A percentile compares a stretch with the other conserved stretches of the same genome.
Conservation (phyloP, 37 sponge, comb jelly and placozoan genomes). For the Crambe crambe region DNA sequence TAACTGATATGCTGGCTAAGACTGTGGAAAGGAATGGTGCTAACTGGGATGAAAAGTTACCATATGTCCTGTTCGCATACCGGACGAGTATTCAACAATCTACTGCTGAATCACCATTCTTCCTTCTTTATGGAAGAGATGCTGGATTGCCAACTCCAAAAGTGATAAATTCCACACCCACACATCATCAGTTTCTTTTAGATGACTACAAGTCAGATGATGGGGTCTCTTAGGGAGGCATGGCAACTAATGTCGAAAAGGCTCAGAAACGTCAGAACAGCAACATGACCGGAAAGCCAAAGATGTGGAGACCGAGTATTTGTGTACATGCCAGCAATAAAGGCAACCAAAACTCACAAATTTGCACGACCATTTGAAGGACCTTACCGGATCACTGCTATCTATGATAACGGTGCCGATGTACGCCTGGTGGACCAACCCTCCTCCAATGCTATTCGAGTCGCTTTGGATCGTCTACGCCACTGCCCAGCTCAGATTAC, state of each 20-base stretch:
- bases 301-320: background rate
- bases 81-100: slow-evolving; percentile 21
- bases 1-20: background rate
- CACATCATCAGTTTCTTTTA: too few relatives aligned
- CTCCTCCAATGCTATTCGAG: too few relatives aligned
- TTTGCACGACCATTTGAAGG: background rate
- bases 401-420: too few relatives aligned
- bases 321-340: background rate
- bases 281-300: background rate
- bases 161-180: background rate
- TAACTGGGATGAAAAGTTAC: slow-evolving; percentile 18
- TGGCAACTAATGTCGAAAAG: too few relatives aligned
- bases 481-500: too few relatives aligned
- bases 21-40: background rate
- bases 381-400: too few relatives aligned
- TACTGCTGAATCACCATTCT: slow-evolving; percentile 40
- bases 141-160: slow-evolving; percentile 1
- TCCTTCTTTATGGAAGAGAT: slow-evolving; percentile 29
- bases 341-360: background rate
- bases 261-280: background rate
- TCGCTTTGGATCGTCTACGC: too few relatives aligned
- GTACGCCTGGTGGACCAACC: too few relatives aligned
- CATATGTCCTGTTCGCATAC: slow-evolving; percentile 37
- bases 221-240: too few relatives aligned
- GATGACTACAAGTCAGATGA: too few relatives aligned